Evolutionary conservation across 1,140 invertebrate genomes (phyloP).

Genomic region (Maconellicoccus hirsutus): DNA sequence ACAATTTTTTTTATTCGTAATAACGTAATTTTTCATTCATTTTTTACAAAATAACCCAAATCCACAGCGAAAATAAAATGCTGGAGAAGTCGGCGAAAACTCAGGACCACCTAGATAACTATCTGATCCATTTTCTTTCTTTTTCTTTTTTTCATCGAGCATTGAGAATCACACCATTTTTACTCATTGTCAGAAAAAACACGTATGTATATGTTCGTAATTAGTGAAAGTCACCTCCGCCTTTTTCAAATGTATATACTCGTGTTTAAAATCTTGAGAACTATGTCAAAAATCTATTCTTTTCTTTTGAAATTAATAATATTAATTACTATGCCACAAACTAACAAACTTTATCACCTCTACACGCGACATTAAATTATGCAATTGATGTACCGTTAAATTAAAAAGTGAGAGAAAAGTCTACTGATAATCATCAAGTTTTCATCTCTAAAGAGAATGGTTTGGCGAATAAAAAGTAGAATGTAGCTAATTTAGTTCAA

Average conservation of each 20-base stretch:
- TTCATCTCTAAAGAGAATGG: neutral
- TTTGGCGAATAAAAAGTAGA: neutral
- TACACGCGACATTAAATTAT: neutral
- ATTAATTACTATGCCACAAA: neutral
- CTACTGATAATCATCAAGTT: neutral
- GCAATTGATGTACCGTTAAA: neutral
- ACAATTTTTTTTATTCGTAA: too few species aligned
- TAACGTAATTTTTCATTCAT: too few species aligned
- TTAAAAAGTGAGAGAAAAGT: slow-evolving; percentile 1
- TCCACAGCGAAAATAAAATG: too few species aligned
- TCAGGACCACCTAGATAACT: too few species aligned
- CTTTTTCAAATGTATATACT: neutral
- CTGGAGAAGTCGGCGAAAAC: too few species aligned
- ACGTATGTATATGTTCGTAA: neutral
- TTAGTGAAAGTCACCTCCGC: neutral
- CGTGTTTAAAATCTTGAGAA: neutral
- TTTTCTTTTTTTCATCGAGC: too few species aligned
- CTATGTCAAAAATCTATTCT: neutral
- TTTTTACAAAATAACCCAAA: too few species aligned
- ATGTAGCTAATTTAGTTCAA: neutral
- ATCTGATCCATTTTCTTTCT: too few species aligned
- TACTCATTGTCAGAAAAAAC: too few species aligned
- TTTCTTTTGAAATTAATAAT: neutral
- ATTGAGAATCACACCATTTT: too few species aligned
- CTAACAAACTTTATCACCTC: neutral